These are phyloP conservation scores for Poeciliopsis occidentalis DNA, from an alignment of 2,113 vertebrate genomes.

Conservation along the genomic window DNA sequence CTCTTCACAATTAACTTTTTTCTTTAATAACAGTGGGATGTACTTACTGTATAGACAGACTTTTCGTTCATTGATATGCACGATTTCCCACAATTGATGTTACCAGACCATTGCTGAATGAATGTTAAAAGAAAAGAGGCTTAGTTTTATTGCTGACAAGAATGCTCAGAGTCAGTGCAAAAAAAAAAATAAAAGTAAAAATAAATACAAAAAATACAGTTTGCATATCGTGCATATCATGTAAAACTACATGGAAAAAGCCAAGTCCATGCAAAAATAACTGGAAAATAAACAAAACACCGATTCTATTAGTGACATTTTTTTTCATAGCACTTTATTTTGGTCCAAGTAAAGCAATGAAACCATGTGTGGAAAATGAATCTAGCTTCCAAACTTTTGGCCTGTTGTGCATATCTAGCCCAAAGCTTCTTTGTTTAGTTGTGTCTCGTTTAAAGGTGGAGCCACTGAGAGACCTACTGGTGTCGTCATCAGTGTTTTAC, in stretches of 20 bases:
- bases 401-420: neutral
- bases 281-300: too few species aligned
- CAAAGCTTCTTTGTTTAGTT: neutral
- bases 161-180: neutral
- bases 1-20: too few species aligned
- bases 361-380: neutral
- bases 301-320: too few species aligned
- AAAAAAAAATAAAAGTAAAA: too few species aligned
- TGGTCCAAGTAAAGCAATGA: neutral
- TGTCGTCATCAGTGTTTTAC: too few species aligned
- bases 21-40: neutral
- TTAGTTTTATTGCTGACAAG: neutral
- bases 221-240: too few species aligned
- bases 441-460: too few species aligned
- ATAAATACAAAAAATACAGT: too few species aligned
- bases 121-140: neutral
- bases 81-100: too few species aligned
- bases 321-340: neutral
- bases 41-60: neutral
- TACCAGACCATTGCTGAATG: neutral
- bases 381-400: neutral
- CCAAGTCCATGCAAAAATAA: neutral
- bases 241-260: neutral
- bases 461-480: too few species aligned
- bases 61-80: neutral